These are phyloP conservation scores for Aurelia coerulea DNA, from an alignment of 30 jellyfish, hydroid and myxozoan genomes.

Conservation along the genomic window DNA sequence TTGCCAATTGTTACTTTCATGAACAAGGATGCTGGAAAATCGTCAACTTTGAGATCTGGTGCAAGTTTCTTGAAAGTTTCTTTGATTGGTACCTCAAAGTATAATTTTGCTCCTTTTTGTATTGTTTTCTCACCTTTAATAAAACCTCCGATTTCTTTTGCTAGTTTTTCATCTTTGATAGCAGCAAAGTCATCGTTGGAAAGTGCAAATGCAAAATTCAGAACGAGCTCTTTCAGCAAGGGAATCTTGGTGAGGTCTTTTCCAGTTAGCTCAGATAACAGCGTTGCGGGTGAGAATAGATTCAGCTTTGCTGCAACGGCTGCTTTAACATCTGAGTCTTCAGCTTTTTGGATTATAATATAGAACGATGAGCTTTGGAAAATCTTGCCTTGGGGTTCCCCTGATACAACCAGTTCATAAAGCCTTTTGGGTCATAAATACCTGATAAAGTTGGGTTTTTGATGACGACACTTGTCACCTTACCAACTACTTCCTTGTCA, in stretches of 20 bases:
- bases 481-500: slow-evolving; percentile 38
- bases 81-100: slow-evolving; percentile 67
- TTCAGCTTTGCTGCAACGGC: slow-evolving; percentile 61
- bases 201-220: slow-evolving; percentile 61
- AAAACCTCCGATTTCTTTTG: slow-evolving; percentile 28
- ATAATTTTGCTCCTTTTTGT: slow-evolving; percentile 52
- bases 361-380: slow-evolving; percentile 56
- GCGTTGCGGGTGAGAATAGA: slow-evolving; percentile 47
- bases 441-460: slow-evolving; percentile 53
- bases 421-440: slow-evolving; percentile 69
- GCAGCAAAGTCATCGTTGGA: slow-evolving; percentile 59
- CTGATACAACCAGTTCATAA: slow-evolving; percentile 56
- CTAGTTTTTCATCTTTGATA: slow-evolving; percentile 55
- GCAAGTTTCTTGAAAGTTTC: slow-evolving; percentile 64
- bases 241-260: slow-evolving; percentile 72
- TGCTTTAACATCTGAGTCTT: slow-evolving; percentile 37
- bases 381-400: slow-evolving; percentile 50
- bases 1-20: slow-evolving; percentile 43
- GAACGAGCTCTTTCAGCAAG: slow-evolving; percentile 48
- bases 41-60: slow-evolving; percentile 39
- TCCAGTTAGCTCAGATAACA: slow-evolving; percentile 58
- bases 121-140: slow-evolving; percentile 58
- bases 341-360: slow-evolving; percentile 62
- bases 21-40: slow-evolving; percentile 64
- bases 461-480: slow-evolving; percentile 41